Evolutionary conservation across 2,888 invertebrate species (phyloP), one percentile per base, ranked within the genome.

Genomic region (Apotomis betuletana): DNA sequence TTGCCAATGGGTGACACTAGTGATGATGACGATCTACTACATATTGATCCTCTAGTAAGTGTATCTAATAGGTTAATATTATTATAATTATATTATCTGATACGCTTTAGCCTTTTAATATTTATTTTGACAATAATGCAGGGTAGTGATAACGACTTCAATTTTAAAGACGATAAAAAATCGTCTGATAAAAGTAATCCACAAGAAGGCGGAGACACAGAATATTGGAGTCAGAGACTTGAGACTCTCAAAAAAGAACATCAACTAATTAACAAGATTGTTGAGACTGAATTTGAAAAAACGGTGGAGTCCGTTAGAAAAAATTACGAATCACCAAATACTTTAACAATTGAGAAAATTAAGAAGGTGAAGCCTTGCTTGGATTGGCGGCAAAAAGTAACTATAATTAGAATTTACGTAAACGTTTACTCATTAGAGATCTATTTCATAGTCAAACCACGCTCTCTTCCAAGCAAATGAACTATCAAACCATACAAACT

Each of bases 181-280:
- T 52, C 69, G 67, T 54, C 76, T 51, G 84, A 85, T 74, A 63
- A 76, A 27, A 27, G 27, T 27, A 27, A 27, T 27, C 27, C 27
- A 49, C 79, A 77, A 57, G 82, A 82, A 70, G 83, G 85, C 76
- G 80, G 81, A 57, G 87, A 88, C 70, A 78, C 80, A 70, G 89
- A 89, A 79, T 93, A 92, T 74, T 92, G 92, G 92, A 75, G 82
- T 36, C 82, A 85, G 46, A 84, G 92, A 86, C 85, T 92, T 62
- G 90, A 91, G 68, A 80, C 80, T 74, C 78, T 93, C 1, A 91
- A 88, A 81, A 89, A 85, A 74, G 91, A 92, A 80, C 92, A 93
- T 77, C 85, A 87, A 74, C 68, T 81, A 65, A 93, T 93, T 8
- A 91, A 91, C 76, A 87, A 88, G 79, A 91, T 92, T 64, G 83